phyloP scores from a whole-genome alignment of 2,113 vertebrate genomes.

The Maccullochella peelii region DNA sequence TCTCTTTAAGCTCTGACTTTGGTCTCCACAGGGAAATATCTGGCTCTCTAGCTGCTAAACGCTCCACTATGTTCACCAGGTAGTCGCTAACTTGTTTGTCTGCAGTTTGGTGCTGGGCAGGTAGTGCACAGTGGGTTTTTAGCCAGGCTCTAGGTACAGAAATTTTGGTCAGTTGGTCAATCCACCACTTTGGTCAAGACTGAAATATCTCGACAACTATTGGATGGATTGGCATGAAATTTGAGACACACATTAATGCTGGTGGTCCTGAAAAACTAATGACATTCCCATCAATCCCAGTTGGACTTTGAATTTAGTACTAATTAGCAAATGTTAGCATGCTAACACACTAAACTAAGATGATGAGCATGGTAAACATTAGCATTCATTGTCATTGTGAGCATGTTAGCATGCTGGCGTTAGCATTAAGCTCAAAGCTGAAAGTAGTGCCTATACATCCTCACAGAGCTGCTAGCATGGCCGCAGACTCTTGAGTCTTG shows the following conservation, averaged over 20 bases:
- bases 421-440: no score
- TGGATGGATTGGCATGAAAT: background rate
- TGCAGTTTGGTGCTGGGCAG: no score
- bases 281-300: background rate
- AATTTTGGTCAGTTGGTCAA: no score
- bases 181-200: no score
- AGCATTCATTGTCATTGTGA: background rate
- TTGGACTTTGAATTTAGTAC: background rate
- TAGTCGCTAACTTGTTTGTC: background rate
- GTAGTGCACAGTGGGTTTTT: no score
- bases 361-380: background rate
- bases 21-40: background rate
- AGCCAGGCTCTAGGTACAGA: background rate
- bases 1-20: background rate
- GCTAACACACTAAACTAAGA: background rate
- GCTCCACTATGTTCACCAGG: background rate
- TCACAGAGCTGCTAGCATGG: background rate
- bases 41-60: background rate
- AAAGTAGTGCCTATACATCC: no score
- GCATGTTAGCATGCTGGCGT: no score
- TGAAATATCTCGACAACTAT: background rate
- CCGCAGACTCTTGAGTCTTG: no score
- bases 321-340: background rate
- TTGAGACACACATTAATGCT: background rate
- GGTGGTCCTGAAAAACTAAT: background rate